These are phyloP conservation scores for Henricia sp. DNA, from an alignment of 53 echinoderm and acorn worm species.

Conservation along the genomic window DNA sequence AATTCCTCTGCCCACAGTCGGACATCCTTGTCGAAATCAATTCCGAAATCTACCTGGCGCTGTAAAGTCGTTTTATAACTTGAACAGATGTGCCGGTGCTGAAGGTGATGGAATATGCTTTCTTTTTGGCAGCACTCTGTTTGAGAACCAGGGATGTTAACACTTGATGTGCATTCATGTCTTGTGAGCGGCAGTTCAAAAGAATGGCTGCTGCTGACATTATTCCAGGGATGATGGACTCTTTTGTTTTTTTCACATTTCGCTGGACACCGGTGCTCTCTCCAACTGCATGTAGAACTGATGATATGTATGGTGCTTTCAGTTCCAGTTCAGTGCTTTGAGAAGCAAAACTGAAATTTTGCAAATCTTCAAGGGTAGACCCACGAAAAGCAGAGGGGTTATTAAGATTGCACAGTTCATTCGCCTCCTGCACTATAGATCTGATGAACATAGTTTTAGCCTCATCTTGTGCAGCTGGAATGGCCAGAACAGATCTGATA, in stretches of 20 bases:
- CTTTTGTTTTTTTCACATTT: slow-evolving; percentile 13
- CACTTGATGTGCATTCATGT: slow-evolving; percentile 40
- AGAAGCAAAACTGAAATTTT: not conserved
- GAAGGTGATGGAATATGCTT: slow-evolving; percentile 23
- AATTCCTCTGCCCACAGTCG: slow-evolving; percentile 25
- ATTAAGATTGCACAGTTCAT: not conserved
- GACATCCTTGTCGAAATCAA: slow-evolving; percentile 14
- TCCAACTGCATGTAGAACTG: slow-evolving; percentile 15
- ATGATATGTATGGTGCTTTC: slow-evolving; percentile 4
- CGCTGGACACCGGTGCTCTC: not conserved
- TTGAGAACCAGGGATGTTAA: slow-evolving; percentile 11
- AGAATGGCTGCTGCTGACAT: slow-evolving; percentile 35
- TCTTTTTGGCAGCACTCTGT: slow-evolving; percentile 19
- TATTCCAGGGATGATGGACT: slow-evolving; percentile 19
- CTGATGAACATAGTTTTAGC: not conserved
- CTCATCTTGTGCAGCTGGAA: not conserved
- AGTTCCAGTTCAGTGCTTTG: slow-evolving; percentile 11
- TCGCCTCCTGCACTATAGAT: not conserved
- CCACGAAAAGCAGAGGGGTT: slow-evolving; percentile 11
- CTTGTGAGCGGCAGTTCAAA: slow-evolving; percentile 26
- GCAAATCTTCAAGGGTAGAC: slow-evolving; percentile 10
- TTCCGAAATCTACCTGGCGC: slow-evolving; percentile 15
- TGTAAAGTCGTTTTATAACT: slow-evolving; percentile 29
- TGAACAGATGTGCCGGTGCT: slow-evolving; percentile 16
- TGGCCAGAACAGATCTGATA: not conserved